Base-by-base conservation (phyloP, 2,113 vertebrate genomes). In the Brachirus orientalis region DNA sequence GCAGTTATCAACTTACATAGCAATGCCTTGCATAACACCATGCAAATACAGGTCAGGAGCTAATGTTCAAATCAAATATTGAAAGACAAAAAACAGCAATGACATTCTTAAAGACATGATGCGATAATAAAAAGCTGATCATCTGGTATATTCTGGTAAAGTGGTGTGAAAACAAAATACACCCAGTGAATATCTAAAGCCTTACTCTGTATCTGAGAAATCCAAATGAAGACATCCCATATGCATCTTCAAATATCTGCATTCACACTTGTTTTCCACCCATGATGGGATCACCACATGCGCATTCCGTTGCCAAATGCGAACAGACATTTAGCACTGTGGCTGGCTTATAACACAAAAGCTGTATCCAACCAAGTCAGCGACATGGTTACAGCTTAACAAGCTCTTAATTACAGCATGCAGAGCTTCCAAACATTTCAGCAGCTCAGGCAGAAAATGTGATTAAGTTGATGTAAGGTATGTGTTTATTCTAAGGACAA, bases 381-480 rank as follows among this genome's bases (percentile, higher is more conserved):
- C 67, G 64, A 81, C 77, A 77, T 79, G 60, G 83, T 85, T 68
- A 78, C 71, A 86, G 73, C 61, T 77, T 84, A 88, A 89, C 69
- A 68, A 82, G 78, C 75, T 76, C 80, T 86, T 86, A 88, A 87
- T 88, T 88, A 88, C 75, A 75, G 64, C 72, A 48, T 17, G 72
- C 77, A 57, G 56, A 63, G 69, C 77, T 35, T 72, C 82, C 72
- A 78, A 78, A 88, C 80, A 86, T 83, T 81, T 86, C 72, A 77
- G 74, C 86, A 72, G 73, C 84, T 85, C 65, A 59, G 55, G 80
- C 76, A 82, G 84, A 86, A 84, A 85, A 82, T 71, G 65, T 86
- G 70, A 88, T 89, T 74, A 80, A 71, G 57, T 67, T 58, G 61
- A 78, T 77, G 77, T 73, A 70, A 72, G 66, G 70, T 82, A 78